Conservation (phyloP, 2,888 invertebrate genomes). For the Netelia fuscicornis region DNA sequence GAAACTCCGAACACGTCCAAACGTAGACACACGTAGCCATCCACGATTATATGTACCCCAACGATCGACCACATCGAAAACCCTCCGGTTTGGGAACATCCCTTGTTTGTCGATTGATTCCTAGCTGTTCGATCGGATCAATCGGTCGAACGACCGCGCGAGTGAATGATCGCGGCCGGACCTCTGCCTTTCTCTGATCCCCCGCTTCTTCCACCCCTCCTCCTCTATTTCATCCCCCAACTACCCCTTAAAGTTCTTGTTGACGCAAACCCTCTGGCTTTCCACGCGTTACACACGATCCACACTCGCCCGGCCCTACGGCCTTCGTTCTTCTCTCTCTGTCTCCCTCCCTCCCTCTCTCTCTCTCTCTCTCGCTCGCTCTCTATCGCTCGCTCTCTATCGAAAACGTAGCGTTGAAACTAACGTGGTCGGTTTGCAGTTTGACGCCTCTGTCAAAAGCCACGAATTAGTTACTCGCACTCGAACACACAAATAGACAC, state of each 20-base stretch:
- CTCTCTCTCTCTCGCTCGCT: background rate
- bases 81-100: constrained; percentile 34
- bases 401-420: background rate
- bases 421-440: constrained; percentile 28
- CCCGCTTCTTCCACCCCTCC: too few species aligned
- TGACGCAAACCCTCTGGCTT: constrained; percentile 27
- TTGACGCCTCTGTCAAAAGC: constrained; percentile 41
- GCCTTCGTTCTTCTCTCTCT: constrained; percentile 27
- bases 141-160: constrained; percentile 35
- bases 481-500: background rate
- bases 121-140: constrained; percentile 50
- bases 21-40: background rate
- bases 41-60: constrained; percentile 39
- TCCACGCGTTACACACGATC: constrained; percentile 8
- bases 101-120: constrained; percentile 64
- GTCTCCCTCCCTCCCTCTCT: constrained; percentile 24
- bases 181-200: background rate
- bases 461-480: constrained; percentile 30
- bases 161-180: constrained; percentile 1
- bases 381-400: background rate
- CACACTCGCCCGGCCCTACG: background rate
- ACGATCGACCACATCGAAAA: constrained; percentile 50
- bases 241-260: constrained; percentile 28
- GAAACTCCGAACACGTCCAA: constrained; percentile 16
- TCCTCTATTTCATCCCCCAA: background rate